Evolutionary conservation across 2,888 invertebrate genomes (phyloP).

Genomic region (Orthosia gothica): DNA sequence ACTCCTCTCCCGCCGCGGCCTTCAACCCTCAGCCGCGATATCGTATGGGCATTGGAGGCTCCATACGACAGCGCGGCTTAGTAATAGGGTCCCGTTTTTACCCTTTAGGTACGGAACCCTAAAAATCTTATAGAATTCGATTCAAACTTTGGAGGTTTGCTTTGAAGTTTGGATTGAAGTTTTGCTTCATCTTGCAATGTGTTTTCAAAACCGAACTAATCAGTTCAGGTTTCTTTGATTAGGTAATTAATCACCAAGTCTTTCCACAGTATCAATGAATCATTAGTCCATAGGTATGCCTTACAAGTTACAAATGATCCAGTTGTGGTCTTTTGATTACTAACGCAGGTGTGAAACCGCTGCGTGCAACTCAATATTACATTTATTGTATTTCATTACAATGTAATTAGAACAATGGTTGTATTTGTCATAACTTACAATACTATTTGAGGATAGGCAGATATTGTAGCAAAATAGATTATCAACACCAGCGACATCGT

Average conservation of each 20-base stretch:
- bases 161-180: too few species aligned
- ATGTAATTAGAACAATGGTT: slow-evolving; percentile 52
- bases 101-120: too few species aligned
- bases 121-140: too few species aligned
- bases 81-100: too few species aligned
- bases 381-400: slow-evolving; percentile 63
- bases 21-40: too few species aligned
- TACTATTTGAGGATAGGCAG: background rate
- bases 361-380: slow-evolving; percentile 56
- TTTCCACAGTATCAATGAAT: slow-evolving; percentile 25
- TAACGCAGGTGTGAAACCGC: slow-evolving; percentile 65
- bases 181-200: background rate
- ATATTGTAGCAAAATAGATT: background rate
- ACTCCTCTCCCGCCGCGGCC: too few species aligned
- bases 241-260: background rate
- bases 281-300: slow-evolving; percentile 31
- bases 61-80: too few species aligned
- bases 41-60: too few species aligned
- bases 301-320: slow-evolving; percentile 64
- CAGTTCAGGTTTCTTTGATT: background rate
- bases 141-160: too few species aligned
- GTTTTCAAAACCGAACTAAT: background rate
- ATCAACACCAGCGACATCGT: too few species aligned
- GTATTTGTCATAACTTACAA: background rate
- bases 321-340: slow-evolving; percentile 56